Conservation (phyloP, 2,113 vertebrate genomes). For the Climacteris rufus region DNA sequence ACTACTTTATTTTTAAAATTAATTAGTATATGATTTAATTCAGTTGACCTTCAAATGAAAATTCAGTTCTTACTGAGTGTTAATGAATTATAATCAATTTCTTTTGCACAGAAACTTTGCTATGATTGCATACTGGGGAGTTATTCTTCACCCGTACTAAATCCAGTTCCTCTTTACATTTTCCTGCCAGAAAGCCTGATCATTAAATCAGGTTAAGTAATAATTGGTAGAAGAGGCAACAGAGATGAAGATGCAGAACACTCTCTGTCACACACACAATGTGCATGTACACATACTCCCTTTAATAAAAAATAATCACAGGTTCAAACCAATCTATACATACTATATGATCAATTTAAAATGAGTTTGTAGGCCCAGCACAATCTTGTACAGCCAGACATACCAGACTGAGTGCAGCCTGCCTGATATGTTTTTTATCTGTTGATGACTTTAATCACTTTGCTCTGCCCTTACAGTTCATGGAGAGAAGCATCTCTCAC, state of each 20-base stretch:
- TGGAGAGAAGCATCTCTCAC: not conserved
- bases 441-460: conserved; percentile 26
- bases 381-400: not conserved
- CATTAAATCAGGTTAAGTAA: not conserved
- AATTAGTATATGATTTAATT: conserved; percentile 65
- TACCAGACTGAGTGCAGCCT: not conserved
- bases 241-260: not conserved
- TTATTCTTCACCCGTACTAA: not conserved
- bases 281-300: rapidly evolving
- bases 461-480: conserved; percentile 8
- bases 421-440: not conserved
- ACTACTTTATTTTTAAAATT: conserved; percentile 60
- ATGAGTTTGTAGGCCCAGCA: not conserved
- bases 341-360: not conserved
- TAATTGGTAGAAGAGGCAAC: not conserved
- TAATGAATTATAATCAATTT: conserved; percentile 35
- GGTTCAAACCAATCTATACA: not conserved
- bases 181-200: not conserved
- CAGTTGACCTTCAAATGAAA: conserved; percentile 62
- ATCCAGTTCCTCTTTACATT: not conserved
- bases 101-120: conserved; percentile 19
- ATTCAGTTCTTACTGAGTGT: conserved; percentile 56
- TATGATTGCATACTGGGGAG: not conserved
- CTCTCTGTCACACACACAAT: not conserved
- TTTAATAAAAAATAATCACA: not conserved